Conservation (phyloP, 1,140 invertebrate genomes). For the Philaenus spumarius region DNA sequence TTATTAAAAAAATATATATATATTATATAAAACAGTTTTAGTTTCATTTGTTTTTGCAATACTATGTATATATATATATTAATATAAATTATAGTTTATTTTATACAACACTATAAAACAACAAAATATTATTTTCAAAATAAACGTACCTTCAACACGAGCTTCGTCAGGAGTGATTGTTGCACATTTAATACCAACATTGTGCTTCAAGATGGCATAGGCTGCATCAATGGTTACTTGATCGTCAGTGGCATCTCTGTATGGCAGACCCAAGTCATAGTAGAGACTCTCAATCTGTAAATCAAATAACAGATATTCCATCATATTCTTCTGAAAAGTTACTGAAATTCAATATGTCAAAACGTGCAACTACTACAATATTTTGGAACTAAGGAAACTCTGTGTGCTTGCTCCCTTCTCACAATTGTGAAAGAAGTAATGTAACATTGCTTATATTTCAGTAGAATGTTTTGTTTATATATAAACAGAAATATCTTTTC, state of each 20-base stretch:
- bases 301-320: not conserved
- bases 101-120: too few species aligned
- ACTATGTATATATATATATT: not conserved
- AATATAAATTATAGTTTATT: not conserved
- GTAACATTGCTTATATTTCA: too few species aligned
- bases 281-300: conserved; percentile 66
- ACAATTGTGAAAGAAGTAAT: too few species aligned
- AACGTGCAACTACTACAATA: too few species aligned
- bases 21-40: too few species aligned
- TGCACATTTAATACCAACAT: conserved; percentile 89
- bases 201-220: conserved; percentile 79
- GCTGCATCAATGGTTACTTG: conserved; percentile 84
- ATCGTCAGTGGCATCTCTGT: conserved; percentile 80
- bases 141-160: conserved; percentile 66
- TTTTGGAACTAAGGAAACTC: too few species aligned
- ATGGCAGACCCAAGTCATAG: conserved; percentile 76
- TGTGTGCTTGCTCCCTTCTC: too few species aligned
- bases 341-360: too few species aligned
- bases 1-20: too few species aligned
- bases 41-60: not conserved
- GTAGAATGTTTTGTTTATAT: too few species aligned
- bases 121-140: not conserved
- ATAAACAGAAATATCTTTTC: too few species aligned
- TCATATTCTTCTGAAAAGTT: too few species aligned
- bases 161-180: conserved; percentile 88